These are phyloP conservation scores for Drosophila baimaii DNA, from an alignment of 1,140 invertebrate species.

Conservation along the genomic window DNA sequence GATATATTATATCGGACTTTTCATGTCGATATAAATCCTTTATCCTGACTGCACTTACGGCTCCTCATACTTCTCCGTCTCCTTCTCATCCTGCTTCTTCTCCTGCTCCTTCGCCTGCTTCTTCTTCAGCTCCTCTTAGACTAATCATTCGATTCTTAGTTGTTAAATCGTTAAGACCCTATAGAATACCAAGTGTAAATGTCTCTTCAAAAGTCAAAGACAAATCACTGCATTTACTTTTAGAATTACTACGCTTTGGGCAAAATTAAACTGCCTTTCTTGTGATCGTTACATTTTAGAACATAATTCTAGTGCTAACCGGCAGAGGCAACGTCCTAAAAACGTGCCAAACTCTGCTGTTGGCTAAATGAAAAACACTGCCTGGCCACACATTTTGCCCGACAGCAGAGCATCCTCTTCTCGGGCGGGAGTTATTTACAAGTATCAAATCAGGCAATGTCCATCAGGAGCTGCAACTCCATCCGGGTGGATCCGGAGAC, in stretches of 20 bases:
- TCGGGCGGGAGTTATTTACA: constrained; percentile 33
- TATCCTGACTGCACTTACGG: no score
- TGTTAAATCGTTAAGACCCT: background rate
- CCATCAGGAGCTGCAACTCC: constrained; percentile 25
- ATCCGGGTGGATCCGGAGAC: background rate
- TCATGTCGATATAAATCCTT: no score
- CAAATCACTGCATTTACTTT: background rate
- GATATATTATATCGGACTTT: no score
- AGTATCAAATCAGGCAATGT: constrained; percentile 38
- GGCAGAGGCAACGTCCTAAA: constrained; percentile 32
- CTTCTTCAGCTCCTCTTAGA: no score
- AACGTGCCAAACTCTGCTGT: constrained; percentile 34
- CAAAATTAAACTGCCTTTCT: constrained; percentile 6
- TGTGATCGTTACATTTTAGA: constrained; percentile 32
- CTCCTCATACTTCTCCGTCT: no score
- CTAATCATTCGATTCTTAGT: no score
- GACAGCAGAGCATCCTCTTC: constrained; percentile 29
- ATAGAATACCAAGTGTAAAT: background rate
- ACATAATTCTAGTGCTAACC: constrained; percentile 28
- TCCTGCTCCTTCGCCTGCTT: no score
- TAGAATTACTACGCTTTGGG: background rate
- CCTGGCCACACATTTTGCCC: constrained; percentile 28
- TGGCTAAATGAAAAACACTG: constrained; percentile 23
- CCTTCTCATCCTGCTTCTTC: no score
- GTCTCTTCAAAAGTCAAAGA: background rate